A percentile compares a stretch with the other conserved stretches of the same genome.
Evolutionary conservation across 1,140 invertebrate species (phyloP).

Genomic region (Trachymyrmex cornetzi): DNA sequence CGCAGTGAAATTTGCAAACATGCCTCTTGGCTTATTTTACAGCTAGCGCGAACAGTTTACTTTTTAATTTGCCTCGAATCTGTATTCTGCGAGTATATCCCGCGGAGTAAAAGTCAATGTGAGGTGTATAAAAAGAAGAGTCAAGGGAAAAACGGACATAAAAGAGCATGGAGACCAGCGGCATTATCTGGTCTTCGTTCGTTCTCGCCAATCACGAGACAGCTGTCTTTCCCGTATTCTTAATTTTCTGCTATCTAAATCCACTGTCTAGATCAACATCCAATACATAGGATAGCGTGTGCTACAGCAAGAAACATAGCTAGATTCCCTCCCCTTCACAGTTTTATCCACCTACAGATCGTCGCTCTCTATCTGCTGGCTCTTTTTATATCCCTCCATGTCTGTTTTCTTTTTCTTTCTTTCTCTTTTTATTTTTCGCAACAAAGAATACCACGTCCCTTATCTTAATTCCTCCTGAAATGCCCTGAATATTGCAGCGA

Average conservation of each 20-base stretch:
- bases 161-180: neutral
- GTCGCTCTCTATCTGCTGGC: neutral
- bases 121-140: neutral
- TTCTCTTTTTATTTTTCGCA: constrained; percentile 21
- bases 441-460: constrained; percentile 21
- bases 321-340: constrained; percentile 20
- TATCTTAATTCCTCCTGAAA: constrained; percentile 63
- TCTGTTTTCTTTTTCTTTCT: constrained; percentile 29
- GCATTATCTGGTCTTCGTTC: constrained; percentile 56
- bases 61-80: constrained; percentile 64
- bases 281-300: constrained; percentile 10
- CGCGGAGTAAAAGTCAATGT: neutral
- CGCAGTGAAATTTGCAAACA: constrained; percentile 11
- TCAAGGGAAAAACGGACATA: neutral
- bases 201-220: constrained; percentile 41
- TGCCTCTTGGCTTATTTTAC: neutral
- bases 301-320: neutral
- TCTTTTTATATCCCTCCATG: constrained; percentile 4
- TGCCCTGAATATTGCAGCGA: constrained; percentile 4
- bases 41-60: neutral
- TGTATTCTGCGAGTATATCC: constrained; percentile 17
- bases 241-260: constrained; percentile 69
- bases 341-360: constrained; percentile 11
- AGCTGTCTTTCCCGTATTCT: constrained; percentile 23
- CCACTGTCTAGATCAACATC: constrained; percentile 42